These are phyloP conservation scores for Apis mellifera DNA, from an alignment of 1,140 invertebrate genomes.

Conservation along the genomic window DNA sequence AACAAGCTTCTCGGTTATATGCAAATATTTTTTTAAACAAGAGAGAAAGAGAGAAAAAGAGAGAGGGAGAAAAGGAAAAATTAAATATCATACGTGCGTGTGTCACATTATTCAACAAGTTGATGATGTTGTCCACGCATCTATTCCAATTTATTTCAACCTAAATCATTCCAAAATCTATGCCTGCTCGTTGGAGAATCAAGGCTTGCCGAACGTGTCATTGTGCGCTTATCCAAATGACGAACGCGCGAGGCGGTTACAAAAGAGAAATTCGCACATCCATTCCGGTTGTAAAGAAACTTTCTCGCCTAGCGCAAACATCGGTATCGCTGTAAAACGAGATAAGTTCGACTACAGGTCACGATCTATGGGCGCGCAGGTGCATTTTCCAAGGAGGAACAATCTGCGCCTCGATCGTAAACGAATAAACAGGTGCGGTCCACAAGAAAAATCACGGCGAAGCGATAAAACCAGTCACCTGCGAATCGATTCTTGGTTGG, in stretches of 20 bases:
- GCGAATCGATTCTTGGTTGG: background rate
- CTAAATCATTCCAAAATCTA: no score
- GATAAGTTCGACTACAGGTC: constrained; percentile 63
- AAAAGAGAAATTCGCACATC: constrained; percentile 66
- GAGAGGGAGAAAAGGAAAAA: no score
- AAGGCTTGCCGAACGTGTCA: background rate
- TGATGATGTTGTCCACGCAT: no score
- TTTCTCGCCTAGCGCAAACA: constrained; percentile 70
- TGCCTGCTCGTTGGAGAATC: background rate
- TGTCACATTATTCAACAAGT: no score
- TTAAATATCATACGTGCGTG: no score
- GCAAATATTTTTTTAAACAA: no score
- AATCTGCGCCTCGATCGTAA: constrained; percentile 28
- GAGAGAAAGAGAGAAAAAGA: no score
- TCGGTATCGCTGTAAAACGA: constrained; percentile 64
- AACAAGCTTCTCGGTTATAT: no score
- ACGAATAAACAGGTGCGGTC: constrained; percentile 40
- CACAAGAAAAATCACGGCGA: constrained; percentile 20
- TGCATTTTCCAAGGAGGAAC: constrained; percentile 7
- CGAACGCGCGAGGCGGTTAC: constrained; percentile 57
- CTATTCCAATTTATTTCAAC: no score
- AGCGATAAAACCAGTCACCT: constrained; percentile 13
- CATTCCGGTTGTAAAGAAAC: constrained; percentile 60
- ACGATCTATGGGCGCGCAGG: constrained; percentile 56
- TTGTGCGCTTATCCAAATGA: constrained; percentile 37